Percentiles rank a stretch among this genome's conserved stretches.
Evolutionary conservation across 37 sponge, comb jelly and placozoan species (phyloP).

Genomic region (Beroe ovata): DNA sequence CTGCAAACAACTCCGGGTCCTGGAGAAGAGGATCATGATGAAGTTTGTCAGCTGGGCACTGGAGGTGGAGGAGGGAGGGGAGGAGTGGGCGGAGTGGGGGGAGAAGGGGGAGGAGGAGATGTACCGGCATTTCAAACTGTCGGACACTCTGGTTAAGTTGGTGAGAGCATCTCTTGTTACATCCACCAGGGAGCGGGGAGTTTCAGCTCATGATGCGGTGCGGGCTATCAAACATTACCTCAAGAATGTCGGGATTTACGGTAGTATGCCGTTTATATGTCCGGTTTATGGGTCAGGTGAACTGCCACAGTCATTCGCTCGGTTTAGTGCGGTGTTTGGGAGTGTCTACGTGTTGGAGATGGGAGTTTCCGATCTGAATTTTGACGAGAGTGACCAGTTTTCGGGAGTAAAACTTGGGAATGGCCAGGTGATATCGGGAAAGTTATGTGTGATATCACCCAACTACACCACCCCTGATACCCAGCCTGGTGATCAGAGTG

Average conservation of each 20-base stretch:
- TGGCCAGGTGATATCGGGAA: slow-evolving; percentile 15
- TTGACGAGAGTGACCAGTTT: slow-evolving; percentile 11
- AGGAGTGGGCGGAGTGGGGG: slow-evolving; percentile 73
- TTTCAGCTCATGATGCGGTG: slow-evolving; percentile 69
- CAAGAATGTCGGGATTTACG: slow-evolving; percentile 88
- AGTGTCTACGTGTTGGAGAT: slow-evolving; percentile 81
- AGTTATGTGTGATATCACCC: slow-evolving; percentile 44
- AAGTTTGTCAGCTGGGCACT: slow-evolving; percentile 87
- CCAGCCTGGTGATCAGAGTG: background rate
- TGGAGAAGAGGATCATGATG: slow-evolving; percentile 96
- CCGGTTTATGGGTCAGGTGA: slow-evolving; percentile 92
- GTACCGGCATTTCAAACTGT: slow-evolving; percentile 20
- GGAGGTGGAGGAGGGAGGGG: slow-evolving; percentile 75
- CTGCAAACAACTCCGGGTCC: slow-evolving; percentile 77
- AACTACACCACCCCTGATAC: background rate
- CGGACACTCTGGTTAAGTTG: slow-evolving; percentile 10
- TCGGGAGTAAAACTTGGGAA: background rate
- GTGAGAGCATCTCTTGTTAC: slow-evolving; percentile 13
- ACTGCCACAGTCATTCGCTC: slow-evolving; percentile 84
- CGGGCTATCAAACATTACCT: slow-evolving; percentile 77
- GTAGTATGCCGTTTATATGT: slow-evolving; percentile 91
- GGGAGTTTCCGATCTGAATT: background rate
- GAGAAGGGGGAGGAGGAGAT: slow-evolving; percentile 1
- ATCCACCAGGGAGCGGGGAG: background rate
- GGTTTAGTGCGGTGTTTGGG: slow-evolving; percentile 92